Evolutionary conservation across 2,888 invertebrate genomes (phyloP), one percentile per base, ranked within the genome.

Genomic region (Xanthorhoe spadicearia): DNA sequence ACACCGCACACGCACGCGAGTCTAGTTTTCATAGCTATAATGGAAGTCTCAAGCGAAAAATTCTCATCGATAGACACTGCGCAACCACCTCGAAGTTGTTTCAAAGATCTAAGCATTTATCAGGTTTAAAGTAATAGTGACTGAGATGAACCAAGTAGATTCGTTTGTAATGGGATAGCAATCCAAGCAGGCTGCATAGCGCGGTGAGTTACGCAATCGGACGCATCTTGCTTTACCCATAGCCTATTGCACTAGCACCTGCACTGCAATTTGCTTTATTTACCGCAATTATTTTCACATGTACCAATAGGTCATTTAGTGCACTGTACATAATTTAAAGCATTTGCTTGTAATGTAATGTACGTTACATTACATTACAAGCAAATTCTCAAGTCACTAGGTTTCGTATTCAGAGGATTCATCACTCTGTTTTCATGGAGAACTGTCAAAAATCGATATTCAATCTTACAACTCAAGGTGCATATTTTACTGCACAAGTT

Each of bases 131-230:
- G 48, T 48, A 58, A 49, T 32, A 32, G 51, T 56, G 17, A 10
- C 15, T 58, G 52, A 43, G 51, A 52, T 56, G 46, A 28, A 35
- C 15, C 9, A 60, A 15, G 61, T 61, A 53, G 43, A 17, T 67
- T 56, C 23, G 19, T 63, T 61, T 61, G 58, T 58, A 66, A 66
- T 69, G 55, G 57, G 63, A 70, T 69, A 48, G 66, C 64, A 68
- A 73, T 69, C 61, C 52, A 57, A 65, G 48, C 54, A 23, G 55
- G 67, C 51, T 61, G 61, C 68, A 60, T 54, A 61, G 65, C 48
- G 68, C 58, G 61, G 67, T 56, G 55, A 46, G 66, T 79, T 80
- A 75, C 74, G 75, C 76, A 78, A 80, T 77, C 74, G 46, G 68
- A 71, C 75, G 73, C 77, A 77, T 78, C 76, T 76, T 68, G 72